Evolutionary conservation across 30 jellyfish, hydroid and myxozoan genomes (phyloP).

Genomic region (Aurelia sp.): DNA sequence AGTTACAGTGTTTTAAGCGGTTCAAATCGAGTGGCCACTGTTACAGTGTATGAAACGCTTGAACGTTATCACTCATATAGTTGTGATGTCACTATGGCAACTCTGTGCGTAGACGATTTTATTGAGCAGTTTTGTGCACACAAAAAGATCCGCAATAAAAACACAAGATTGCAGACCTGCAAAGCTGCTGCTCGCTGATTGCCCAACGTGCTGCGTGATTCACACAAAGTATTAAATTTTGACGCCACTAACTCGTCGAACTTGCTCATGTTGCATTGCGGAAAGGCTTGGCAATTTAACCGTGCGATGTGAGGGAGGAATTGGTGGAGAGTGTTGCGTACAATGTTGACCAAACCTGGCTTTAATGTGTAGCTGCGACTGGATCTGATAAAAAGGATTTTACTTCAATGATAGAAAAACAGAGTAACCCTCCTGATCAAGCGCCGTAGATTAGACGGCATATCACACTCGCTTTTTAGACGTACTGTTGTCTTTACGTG

Average conservation of each 20-base stretch:
- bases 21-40: too few species aligned
- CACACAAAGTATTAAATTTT: not conserved
- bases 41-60: not conserved
- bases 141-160: constrained; percentile 4
- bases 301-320: too few species aligned
- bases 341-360: too few species aligned
- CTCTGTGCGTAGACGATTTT: constrained; percentile 44
- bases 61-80: not conserved
- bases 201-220: not conserved
- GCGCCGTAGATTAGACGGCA: constrained; percentile 2
- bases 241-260: not conserved
- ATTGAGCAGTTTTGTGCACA: constrained; percentile 32
- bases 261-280: not conserved
- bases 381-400: not conserved
- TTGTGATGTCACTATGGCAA: constrained; percentile 32
- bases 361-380: too few species aligned
- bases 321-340: too few species aligned
- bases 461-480: too few species aligned
- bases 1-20: too few species aligned
- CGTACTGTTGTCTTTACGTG: too few species aligned
- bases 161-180: constrained; percentile 32
- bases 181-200: not conserved
- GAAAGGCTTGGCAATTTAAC: too few species aligned
- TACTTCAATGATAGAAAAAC: not conserved
- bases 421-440: constrained; percentile 26